Evolutionary conservation across 2,797 vertebrate species (phyloP).

Genomic region (Coccyzus lansbergi): DNA sequence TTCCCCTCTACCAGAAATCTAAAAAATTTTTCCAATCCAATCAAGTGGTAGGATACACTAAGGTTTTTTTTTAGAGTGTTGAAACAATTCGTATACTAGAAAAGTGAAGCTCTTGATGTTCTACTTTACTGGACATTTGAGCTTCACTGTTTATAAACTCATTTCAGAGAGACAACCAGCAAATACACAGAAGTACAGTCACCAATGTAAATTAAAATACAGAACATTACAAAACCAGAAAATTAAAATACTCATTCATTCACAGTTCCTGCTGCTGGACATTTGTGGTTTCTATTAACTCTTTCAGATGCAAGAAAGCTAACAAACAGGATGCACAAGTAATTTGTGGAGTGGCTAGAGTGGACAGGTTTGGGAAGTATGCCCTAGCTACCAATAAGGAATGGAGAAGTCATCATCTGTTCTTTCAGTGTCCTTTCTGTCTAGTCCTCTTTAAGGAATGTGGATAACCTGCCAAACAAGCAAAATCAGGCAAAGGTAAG

Average conservation of each 20-base stretch:
- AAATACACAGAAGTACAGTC: background rate
- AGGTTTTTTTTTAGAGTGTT: background rate
- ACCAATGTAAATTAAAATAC: background rate
- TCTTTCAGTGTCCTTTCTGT: background rate
- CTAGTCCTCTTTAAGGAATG: background rate
- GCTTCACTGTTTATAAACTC: background rate
- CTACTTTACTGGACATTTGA: background rate
- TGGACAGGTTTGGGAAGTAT: background rate
- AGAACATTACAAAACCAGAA: background rate
- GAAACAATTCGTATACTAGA: background rate
- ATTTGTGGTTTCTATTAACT: background rate
- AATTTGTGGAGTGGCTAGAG: background rate
- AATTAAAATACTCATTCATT: background rate
- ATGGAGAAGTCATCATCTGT: background rate
- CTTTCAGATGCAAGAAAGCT: background rate
- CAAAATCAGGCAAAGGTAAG: background rate
- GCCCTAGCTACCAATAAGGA: background rate
- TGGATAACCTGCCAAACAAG: background rate
- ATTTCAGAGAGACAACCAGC: background rate
- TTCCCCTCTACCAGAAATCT: background rate
- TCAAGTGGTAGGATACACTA: background rate
- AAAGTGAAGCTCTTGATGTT: background rate
- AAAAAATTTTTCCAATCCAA: background rate
- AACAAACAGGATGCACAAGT: background rate
- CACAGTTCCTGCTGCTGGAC: background rate